phyloP scores from a whole-genome alignment of 2,888 invertebrate genomes.

The Physocephala rufipes region DNA sequence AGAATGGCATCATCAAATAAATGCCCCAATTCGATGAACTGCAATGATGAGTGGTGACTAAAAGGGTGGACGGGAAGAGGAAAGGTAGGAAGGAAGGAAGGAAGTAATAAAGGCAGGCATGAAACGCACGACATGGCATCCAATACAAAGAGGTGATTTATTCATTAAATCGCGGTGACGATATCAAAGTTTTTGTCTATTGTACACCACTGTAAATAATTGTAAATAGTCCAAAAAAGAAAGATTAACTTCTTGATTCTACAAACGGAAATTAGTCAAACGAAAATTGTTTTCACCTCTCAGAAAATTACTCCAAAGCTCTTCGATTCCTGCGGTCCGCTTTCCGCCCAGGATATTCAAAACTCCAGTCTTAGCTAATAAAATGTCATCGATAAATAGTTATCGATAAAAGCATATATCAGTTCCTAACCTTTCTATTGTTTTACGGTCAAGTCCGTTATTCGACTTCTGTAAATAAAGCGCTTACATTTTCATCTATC shows the following conservation, averaged over 20 bases:
- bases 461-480: slow-evolving; percentile 10
- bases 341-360: neutral
- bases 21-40: no score
- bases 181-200: no score
- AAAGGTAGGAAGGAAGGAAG: neutral
- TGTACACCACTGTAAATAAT: slow-evolving; percentile 19
- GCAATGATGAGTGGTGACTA: neutral
- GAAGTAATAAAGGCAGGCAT: no score
- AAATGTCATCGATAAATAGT: neutral
- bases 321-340: neutral
- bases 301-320: no score
- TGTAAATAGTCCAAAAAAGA: slow-evolving; percentile 23
- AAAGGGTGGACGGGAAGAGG: neutral
- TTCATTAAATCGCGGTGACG: no score
- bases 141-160: neutral
- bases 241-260: neutral
- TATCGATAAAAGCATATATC: slow-evolving; percentile 46
- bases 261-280: slow-evolving; percentile 16
- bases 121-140: slow-evolving; percentile 1
- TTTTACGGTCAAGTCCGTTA: slow-evolving; percentile 26
- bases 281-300: no score
- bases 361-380: slow-evolving; percentile 13
- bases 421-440: slow-evolving; percentile 47
- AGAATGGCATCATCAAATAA: slow-evolving; percentile 33
- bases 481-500: neutral